A percentile compares a stretch with the other conserved stretches of the same genome.
Evolutionary conservation across 2,888 invertebrate genomes (phyloP).

Genomic region (Conops quadrifasciatus): DNA sequence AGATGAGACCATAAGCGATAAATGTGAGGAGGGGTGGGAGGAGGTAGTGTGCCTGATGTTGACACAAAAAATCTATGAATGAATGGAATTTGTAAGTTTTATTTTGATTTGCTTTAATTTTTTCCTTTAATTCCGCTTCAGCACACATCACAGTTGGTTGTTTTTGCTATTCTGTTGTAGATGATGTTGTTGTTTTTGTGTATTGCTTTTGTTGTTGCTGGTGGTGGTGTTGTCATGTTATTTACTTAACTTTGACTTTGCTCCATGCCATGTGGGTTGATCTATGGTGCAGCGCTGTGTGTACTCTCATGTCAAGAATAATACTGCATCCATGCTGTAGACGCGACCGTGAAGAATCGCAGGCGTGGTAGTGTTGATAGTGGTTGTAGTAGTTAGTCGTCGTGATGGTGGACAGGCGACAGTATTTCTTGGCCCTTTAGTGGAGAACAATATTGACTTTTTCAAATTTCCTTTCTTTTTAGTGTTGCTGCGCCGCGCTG

Average conservation of each 20-base stretch:
- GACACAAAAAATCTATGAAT: slow-evolving; percentile 59
- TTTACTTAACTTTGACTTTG: slow-evolving; percentile 15
- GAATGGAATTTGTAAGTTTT: slow-evolving; percentile 65
- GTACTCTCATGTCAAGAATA: neutral
- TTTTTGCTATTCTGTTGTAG: too few species aligned
- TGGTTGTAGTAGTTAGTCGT: neutral
- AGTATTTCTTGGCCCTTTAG: neutral
- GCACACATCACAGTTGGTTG: too few species aligned
- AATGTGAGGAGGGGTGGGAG: slow-evolving; percentile 27
- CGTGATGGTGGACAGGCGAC: neutral
- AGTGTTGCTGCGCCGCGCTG: slow-evolving; percentile 31
- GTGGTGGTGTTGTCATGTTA: slow-evolving; percentile 25
- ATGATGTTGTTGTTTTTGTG: neutral
- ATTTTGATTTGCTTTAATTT: slow-evolving; percentile 50
- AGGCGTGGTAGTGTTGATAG: neutral
- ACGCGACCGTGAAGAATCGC: too few species aligned
- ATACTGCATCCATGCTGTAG: too few species aligned
- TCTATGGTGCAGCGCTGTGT: slow-evolving; percentile 14
- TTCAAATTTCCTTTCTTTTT: slow-evolving; percentile 14
- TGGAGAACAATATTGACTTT: neutral
- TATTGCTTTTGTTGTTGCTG: slow-evolving; percentile 12
- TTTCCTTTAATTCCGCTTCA: too few species aligned
- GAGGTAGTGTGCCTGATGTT: slow-evolving; percentile 39
- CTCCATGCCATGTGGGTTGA: neutral
- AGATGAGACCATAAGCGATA: neutral